Evolutionary conservation across 2,888 invertebrate genomes (phyloP).

Genomic region (Neelides folsomi): DNA sequence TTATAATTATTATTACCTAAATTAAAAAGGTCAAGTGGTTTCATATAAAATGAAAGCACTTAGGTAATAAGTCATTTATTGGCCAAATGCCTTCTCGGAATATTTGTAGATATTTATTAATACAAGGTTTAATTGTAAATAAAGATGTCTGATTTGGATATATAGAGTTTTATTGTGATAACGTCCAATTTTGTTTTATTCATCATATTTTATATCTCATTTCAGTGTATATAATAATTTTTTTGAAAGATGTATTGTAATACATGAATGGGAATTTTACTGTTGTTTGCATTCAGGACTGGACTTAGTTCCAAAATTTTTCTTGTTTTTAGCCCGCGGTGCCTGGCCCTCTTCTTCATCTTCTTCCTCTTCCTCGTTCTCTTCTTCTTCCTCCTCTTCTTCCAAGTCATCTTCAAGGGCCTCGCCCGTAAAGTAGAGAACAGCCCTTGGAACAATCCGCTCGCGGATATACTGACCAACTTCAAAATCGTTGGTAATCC

Average conservation of each 20-base stretch:
- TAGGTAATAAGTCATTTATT: too few relatives aligned
- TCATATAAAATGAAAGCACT: too few relatives aligned
- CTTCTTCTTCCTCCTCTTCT: constrained; percentile 30
- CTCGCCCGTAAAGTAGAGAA: constrained; percentile 83
- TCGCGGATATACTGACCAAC: constrained; percentile 97
- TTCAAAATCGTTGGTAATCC: constrained; percentile 90
- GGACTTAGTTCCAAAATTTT: constrained; percentile 8
- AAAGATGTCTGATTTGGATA: too few relatives aligned
- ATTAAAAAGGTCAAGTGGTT: too few relatives aligned
- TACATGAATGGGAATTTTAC: constrained; percentile 13
- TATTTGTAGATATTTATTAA: too few relatives aligned
- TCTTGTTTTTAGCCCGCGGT: constrained; percentile 6
- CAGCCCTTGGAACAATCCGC: constrained; percentile 90
- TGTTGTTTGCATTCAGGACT: constrained; percentile 33
- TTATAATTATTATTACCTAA: too few relatives aligned
- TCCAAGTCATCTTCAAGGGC: constrained; percentile 28
- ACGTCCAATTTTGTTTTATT: too few relatives aligned
- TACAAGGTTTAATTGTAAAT: too few relatives aligned
- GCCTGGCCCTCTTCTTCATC: constrained; percentile 13
- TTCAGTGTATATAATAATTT: too few relatives aligned
- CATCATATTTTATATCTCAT: too few relatives aligned
- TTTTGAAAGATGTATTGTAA: not conserved
- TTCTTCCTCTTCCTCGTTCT: constrained; percentile 23
- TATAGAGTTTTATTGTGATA: too few relatives aligned
- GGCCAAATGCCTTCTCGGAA: too few relatives aligned